Conservation (phyloP, 2,888 invertebrate species). For the Agonopterix heracliana region DNA sequence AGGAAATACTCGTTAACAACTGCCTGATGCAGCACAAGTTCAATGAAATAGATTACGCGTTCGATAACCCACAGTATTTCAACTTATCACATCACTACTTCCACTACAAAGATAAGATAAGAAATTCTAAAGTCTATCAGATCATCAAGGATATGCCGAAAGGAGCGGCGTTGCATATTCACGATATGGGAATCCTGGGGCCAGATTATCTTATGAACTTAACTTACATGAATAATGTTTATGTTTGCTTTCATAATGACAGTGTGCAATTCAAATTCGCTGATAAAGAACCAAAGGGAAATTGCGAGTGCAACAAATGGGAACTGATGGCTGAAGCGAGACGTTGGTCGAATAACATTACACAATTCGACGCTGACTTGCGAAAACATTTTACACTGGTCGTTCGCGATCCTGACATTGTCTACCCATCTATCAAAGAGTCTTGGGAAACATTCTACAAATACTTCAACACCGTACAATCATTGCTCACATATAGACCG, state of each 20-base stretch:
- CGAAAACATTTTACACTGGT: constrained; percentile 73
- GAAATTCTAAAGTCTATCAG: constrained; percentile 78
- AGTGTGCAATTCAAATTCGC: constrained; percentile 40
- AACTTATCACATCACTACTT: constrained; percentile 82
- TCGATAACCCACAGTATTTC: constrained; percentile 73
- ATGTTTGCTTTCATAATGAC: constrained; percentile 56
- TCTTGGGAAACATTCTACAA: constrained; percentile 77
- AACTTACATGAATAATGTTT: constrained; percentile 78
- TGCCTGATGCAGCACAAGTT: constrained; percentile 77
- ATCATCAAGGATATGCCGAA: constrained; percentile 84
- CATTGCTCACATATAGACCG: constrained; percentile 77
- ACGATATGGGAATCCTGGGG: constrained; percentile 79
- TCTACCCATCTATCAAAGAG: constrained; percentile 69
- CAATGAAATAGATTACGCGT: constrained; percentile 71
- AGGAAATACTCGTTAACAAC: constrained; percentile 72
- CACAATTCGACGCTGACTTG: constrained; percentile 69
- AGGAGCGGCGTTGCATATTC: constrained; percentile 82
- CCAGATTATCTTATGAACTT: constrained; percentile 78
- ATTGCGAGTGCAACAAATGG: constrained; percentile 53
- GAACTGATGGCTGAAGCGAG: constrained; percentile 59
- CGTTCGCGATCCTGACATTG: constrained; percentile 55
- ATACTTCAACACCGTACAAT: constrained; percentile 71
- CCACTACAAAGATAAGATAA: constrained; percentile 73
- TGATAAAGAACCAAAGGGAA: constrained; percentile 25
- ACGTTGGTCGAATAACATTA: constrained; percentile 46